Base-by-base conservation (phyloP, 92 coral and sea anemone species). In the Metridium senile region DNA sequence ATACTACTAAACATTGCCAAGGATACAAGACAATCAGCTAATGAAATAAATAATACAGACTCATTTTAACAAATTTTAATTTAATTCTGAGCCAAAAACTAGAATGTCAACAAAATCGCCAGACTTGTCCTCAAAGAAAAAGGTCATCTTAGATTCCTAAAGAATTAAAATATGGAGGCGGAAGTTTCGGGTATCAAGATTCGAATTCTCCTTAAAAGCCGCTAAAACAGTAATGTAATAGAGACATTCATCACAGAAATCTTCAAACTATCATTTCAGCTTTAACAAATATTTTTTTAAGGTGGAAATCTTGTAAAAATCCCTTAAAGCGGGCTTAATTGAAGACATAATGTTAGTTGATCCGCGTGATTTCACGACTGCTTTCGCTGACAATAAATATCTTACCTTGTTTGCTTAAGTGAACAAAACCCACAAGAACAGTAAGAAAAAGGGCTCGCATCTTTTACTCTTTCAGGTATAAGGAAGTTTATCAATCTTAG, bases 91-190 rank as follows among this genome's bases (percentile, higher is more conserved):
- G n/a, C n/a, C n/a, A n/a, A n/a, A n/a, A n/a, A n/a, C n/a, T n/a
- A n/a, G n/a, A 54, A 9, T 54, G 59, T 54, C 16, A 54, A 21
- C 59, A 21, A 20, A 20, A 54, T 3, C 3, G 17, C 25, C 16
- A 9, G 3, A 10, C 20, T 54, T 13, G 9, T 21, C 20, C 25
- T 3, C 16, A 54, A 6, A 54, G 13, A 39, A 39, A 39, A 54
- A 54, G 61, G 61, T 54, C 61, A 54, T 20, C 61, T 54, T 19
- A 59, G 18, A 10, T 10, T 54, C 59, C 59, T 54, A 13, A 21
- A 54, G 59, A 54, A 39, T 39, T 39, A 21, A 16, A 54, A 21
- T 54, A 26, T 10, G 66, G 66, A 59, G 66, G 66, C 66, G 66
- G 66, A 59, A 59, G 66, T 26, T 59, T 59, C 16, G 9, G 66